Conservation (phyloP, 2,797 vertebrate genomes). For the Poliocrania exsul region DNA sequence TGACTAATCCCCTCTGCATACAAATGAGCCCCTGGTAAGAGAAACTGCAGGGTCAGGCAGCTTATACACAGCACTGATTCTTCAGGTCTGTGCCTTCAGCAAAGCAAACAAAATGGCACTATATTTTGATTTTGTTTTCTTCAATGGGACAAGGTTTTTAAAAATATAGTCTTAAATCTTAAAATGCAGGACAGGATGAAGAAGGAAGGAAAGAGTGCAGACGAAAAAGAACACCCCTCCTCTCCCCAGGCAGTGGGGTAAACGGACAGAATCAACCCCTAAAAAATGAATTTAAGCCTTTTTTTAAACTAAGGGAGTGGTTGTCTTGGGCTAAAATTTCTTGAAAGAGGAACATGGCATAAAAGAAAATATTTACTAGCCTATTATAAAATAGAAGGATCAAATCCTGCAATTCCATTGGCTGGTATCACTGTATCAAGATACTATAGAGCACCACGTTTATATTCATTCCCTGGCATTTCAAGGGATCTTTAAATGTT, state of each 20-base stretch:
- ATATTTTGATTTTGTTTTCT: background rate
- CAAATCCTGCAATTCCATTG: background rate
- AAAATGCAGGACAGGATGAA: background rate
- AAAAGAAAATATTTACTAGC: constrained; percentile 54
- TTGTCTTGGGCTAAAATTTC: background rate
- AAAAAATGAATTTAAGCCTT: background rate
- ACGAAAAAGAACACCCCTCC: background rate
- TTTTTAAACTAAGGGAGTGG: background rate
- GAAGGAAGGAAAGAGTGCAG: background rate
- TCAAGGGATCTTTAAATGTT: constrained; percentile 56
- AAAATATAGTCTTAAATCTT: constrained; percentile 30
- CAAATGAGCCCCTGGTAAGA: constrained; percentile 87
- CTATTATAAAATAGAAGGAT: constrained; percentile 44
- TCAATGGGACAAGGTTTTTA: background rate
- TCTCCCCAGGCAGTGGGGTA: background rate
- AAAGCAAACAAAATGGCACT: constrained; percentile 72
- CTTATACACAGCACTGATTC: constrained; percentile 65
- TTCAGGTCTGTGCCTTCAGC: constrained; percentile 74
- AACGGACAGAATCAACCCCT: background rate
- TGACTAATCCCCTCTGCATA: constrained; percentile 93
- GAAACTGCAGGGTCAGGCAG: constrained; percentile 76
- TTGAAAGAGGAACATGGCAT: background rate
- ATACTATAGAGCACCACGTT: background rate
- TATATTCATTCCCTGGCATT: constrained; percentile 63
- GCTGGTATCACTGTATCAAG: background rate